A percentile compares a stretch with the other conserved stretches of the same genome.
phyloP scores from a whole-genome alignment of 2,797 vertebrate genomes.

The Falco columbarius region DNA sequence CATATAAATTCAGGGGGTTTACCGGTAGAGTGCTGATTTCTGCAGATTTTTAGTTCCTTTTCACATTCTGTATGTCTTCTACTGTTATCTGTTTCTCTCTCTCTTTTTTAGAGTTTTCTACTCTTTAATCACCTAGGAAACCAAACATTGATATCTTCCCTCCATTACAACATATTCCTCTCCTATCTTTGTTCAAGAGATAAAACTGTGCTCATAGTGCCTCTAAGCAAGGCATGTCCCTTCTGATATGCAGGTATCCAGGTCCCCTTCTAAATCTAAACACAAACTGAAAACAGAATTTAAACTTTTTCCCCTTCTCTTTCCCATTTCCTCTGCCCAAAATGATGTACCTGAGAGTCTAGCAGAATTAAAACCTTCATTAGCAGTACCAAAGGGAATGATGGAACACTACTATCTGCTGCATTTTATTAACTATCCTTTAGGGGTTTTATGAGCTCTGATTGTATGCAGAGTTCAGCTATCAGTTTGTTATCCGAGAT shows the following conservation, averaged over 20 bases:
- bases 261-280: neutral
- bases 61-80: neutral
- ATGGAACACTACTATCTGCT: neutral
- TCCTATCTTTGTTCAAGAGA: neutral
- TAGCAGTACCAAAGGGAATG: neutral
- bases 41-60: neutral
- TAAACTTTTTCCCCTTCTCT: neutral
- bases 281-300: neutral
- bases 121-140: neutral
- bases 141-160: neutral
- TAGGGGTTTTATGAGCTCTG: neutral
- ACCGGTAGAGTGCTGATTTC: neutral
- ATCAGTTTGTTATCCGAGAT: neutral
- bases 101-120: neutral
- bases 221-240: neutral
- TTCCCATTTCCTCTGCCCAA: neutral
- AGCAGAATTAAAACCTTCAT: neutral
- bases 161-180: neutral
- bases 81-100: neutral
- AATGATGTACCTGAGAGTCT: neutral
- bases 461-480: neutral
- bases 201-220: neutral
- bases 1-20: neutral
- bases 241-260: neutral
- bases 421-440: neutral